Base-by-base conservation (phyloP, 1,140 invertebrate species). In the Mamestra configurata region DNA sequence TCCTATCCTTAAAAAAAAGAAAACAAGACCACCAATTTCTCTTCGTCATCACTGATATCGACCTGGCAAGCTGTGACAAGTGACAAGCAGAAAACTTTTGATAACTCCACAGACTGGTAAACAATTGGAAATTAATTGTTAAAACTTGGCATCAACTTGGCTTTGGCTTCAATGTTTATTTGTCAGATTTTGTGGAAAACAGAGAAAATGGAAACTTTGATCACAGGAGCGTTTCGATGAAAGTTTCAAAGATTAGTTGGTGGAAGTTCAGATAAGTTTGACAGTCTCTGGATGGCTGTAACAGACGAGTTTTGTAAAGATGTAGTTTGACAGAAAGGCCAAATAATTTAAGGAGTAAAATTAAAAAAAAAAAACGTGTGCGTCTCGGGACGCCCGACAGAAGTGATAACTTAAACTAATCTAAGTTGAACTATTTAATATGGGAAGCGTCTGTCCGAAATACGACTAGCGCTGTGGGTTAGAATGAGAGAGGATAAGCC, bases 91-190 rank as follows among this genome's bases (percentile, higher is more conserved):
- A 37, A 22, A 73, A 76, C 55, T 61, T 61, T 61, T 61, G 61
- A 61, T 46, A 61, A 61, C 55, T 46, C 7, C 10, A 0, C 51
- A 24, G 57, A 31, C 57, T 27, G 4, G 22, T 18, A 76, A 76
- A 76, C 72, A 76, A 61, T 61, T 31, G 57, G 40, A 61, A 76
- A 76, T 76, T 76, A 76, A 61, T 73, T 40, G 71, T 24, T 24
- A 35, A n/a, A 40, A 57, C n/a, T 57, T 57, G 71, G 18, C 51
- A 57, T 40, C 31, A 57, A 51, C 51, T 31, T 35, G n/a, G 31
- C 31, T 35, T 31, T 35, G n/a, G 31, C 31, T 35, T 57, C 13
- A 20, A 7, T 57, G 71, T 73, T 57, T 57, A 24, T 55, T 73
- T 73, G 35, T 40, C 53, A 27, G 20, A 18, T 73, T 55, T 73